A percentile compares a stretch with the other conserved stretches of the same genome.
Evolutionary conservation across 2,888 invertebrate species (phyloP).

Genomic region (Drosophila kanekoi): DNA sequence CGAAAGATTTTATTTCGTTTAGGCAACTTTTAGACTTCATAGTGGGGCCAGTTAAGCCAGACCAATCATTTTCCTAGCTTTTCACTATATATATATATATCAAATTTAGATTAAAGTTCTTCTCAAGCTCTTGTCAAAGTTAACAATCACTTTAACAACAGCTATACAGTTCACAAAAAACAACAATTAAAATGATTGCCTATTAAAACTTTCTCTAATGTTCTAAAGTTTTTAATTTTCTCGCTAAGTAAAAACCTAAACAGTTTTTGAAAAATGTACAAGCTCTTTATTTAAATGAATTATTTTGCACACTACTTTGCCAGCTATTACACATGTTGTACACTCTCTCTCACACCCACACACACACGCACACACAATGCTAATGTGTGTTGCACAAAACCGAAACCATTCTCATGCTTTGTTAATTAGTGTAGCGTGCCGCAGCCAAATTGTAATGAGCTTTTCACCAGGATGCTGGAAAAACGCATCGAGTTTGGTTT

Average conservation of each 20-base stretch:
- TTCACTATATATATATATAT: too few relatives aligned
- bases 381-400: slow-evolving; percentile 2
- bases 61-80: too few relatives aligned
- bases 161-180: too few relatives aligned
- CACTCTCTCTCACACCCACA: background rate
- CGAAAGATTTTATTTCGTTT: too few relatives aligned
- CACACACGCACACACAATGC: slow-evolving; percentile 1
- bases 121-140: too few relatives aligned
- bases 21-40: too few relatives aligned
- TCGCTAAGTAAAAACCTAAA: background rate
- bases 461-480: slow-evolving; percentile 19
- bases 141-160: too few relatives aligned
- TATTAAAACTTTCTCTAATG: background rate
- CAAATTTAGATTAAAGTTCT: too few relatives aligned
- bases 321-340: slow-evolving; percentile 1
- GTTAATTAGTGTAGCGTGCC: slow-evolving; percentile 46
- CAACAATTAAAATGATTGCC: background rate
- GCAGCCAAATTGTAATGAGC: slow-evolving; percentile 40
- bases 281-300: slow-evolving; percentile 1
- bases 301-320: too few relatives aligned
- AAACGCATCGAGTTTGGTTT: slow-evolving; percentile 24
- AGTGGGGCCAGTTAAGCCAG: too few relatives aligned
- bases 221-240: background rate
- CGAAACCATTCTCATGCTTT: slow-evolving; percentile 44
- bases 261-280: background rate